These are phyloP conservation scores for Alsophila aescularia DNA, from an alignment of 2,888 invertebrate genomes.

Conservation along the genomic window DNA sequence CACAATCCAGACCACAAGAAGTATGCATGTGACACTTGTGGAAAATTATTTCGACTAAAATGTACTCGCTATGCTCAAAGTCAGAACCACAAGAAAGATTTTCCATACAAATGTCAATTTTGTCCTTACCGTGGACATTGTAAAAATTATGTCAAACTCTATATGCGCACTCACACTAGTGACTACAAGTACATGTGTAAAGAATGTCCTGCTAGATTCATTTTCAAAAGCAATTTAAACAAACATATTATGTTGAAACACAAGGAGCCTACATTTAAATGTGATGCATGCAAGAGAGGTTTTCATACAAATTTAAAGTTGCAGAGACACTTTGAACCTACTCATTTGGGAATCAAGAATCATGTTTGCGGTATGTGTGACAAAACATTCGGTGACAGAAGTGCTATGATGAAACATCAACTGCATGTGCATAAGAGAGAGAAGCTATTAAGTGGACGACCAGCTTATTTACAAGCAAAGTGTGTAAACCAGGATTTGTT, in stretches of 20 bases:
- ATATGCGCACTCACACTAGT: conserved; percentile 61
- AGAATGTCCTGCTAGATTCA: conserved; percentile 62
- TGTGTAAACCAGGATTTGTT: conserved; percentile 19
- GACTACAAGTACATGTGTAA: conserved; percentile 66
- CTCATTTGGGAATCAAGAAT: conserved; percentile 64
- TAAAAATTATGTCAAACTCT: conserved; percentile 57
- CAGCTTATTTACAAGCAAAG: conserved; percentile 50
- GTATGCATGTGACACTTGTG: conserved; percentile 66
- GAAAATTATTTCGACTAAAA: conserved; percentile 59
- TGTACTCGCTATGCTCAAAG: conserved; percentile 64
- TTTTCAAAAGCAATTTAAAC: conserved; percentile 65
- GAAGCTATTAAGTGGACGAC: conserved; percentile 53
- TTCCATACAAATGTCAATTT: conserved; percentile 60
- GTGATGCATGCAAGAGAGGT: conserved; percentile 60
- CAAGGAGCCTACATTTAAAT: conserved; percentile 59
- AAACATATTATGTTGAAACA: conserved; percentile 63
- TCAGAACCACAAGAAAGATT: conserved; percentile 57
- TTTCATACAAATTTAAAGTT: conserved; percentile 57
- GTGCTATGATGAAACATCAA: conserved; percentile 69
- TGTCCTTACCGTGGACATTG: conserved; percentile 62
- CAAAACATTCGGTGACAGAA: conserved; percentile 67
- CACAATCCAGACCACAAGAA: conserved; percentile 63
- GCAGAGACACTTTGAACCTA: conserved; percentile 60
- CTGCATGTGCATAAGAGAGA: conserved; percentile 64
- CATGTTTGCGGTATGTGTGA: conserved; percentile 66